Conservation (phyloP, 2,113 vertebrate species). For the Nyctereutes procyonoides region DNA sequence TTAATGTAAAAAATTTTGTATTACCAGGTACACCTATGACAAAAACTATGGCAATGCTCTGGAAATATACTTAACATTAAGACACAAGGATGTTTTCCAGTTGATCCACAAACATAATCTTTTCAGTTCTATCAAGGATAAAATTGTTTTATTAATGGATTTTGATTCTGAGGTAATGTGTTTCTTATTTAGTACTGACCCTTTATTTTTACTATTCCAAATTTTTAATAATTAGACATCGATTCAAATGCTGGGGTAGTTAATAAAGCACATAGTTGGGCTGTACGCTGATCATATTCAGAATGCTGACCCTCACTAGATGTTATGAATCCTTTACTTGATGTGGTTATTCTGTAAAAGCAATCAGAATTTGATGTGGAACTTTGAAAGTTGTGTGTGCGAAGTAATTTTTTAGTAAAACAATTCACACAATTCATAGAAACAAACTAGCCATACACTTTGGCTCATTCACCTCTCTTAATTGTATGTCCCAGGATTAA, state of each 20-base stretch:
- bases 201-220: background rate
- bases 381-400: background rate
- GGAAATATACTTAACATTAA: conserved; percentile 96
- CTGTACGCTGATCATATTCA: background rate
- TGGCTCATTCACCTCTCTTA: background rate
- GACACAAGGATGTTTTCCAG: conserved; percentile 98
- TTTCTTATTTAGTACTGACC: conserved; percentile 36
- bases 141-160: conserved; percentile 99
- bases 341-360: background rate
- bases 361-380: background rate
- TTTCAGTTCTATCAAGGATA: conserved; percentile 97
- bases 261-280: background rate
- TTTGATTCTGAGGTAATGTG: conserved; percentile 96
- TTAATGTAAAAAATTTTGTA: conserved; percentile 47
- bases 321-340: background rate
- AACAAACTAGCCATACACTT: background rate
- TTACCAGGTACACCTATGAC: conserved; percentile 95
- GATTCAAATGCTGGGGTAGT: background rate
- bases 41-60: conserved; percentile 97
- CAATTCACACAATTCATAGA: background rate
- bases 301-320: background rate
- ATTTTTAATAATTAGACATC: background rate
- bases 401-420: background rate
- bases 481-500: background rate
- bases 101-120: conserved; percentile 99